Evolutionary conservation across 2,888 invertebrate genomes (phyloP), one percentile per base, ranked within the genome.

Genomic region (Tethea ocularis): DNA sequence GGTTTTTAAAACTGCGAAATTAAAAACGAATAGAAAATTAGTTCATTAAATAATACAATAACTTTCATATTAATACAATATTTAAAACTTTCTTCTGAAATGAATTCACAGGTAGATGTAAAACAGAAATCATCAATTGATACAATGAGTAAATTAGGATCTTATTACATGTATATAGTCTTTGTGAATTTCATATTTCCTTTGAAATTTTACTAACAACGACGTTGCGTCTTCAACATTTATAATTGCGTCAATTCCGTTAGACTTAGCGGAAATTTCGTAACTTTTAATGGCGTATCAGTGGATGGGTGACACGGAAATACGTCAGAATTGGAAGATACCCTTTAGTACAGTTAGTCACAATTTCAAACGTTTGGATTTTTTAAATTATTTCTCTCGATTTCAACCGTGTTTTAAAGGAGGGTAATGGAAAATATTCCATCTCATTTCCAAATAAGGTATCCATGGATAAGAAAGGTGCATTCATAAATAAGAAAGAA

Each of bases 271-370:
- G 20, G 46, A 61, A 63, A 61, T 65, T 61, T 63, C 56, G 54
- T 55, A 66, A 66, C 55, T 66, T 64, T 61, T 62, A 66, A 66
- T 66, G 62, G 66, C 55, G 59, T 57, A 56, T 54, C 62, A 54
- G 51, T 52, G 52, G 52, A 38, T 56, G 58, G 58, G 54, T 61
- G 64, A 60, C 58, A 54, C 26, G 59, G 59, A 59, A 57, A 63
- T 57, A 61, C 59, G 33, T 17, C 55, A 22, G 22, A 36, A 15
- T 55, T 53, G 36, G 33, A 54, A 54, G 17, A 33, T 20, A 53
- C 33, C n/a, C 46, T 20, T 46, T 17, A 1, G 41, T 46, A 46
- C 46, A 20, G 17, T 46, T n/a, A 46, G 46, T 10, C n/a, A 46
- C 46, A n/a, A 5, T n/a, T 17, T 46, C n/a, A 17, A 46, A 17